Evolutionary conservation across 2,113 vertebrate genomes (phyloP).

Genomic region (Sorex araneus): DNA sequence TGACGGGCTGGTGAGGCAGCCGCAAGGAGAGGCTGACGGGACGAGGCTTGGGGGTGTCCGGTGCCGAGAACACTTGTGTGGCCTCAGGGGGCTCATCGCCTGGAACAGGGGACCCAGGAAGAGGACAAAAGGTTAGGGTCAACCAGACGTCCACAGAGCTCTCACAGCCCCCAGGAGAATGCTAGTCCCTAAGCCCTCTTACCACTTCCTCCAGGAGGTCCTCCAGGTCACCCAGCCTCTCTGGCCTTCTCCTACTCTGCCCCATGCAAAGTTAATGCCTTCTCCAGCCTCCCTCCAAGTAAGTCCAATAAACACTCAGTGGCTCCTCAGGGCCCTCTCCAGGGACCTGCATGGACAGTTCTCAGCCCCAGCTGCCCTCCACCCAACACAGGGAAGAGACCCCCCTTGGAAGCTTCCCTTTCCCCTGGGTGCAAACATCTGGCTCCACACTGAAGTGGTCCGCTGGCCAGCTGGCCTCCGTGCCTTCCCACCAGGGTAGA

Average conservation of each 20-base stretch:
- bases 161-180: neutral
- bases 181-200: neutral
- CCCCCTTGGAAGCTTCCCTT: neutral
- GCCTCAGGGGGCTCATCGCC: slow-evolving; percentile 71
- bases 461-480: neutral
- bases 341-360: neutral
- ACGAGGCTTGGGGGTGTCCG: slow-evolving; percentile 87
- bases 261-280: neutral
- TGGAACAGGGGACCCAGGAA: slow-evolving; percentile 54
- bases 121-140: neutral
- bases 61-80: neutral
- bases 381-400: neutral
- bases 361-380: neutral
- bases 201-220: slow-evolving; percentile 33
- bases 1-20: slow-evolving; percentile 92
- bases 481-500: neutral
- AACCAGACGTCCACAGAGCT: neutral
- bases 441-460: neutral
- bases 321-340: neutral
- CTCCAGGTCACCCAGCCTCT: neutral
- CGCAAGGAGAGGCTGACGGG: slow-evolving; percentile 89
- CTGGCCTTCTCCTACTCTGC: neutral
- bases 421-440: neutral
- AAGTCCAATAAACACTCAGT: neutral
- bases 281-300: neutral